Evolutionary conservation across 1,140 invertebrate species (phyloP), one percentile per base, ranked within the genome.

Genomic region (Maniola jurtina): DNA sequence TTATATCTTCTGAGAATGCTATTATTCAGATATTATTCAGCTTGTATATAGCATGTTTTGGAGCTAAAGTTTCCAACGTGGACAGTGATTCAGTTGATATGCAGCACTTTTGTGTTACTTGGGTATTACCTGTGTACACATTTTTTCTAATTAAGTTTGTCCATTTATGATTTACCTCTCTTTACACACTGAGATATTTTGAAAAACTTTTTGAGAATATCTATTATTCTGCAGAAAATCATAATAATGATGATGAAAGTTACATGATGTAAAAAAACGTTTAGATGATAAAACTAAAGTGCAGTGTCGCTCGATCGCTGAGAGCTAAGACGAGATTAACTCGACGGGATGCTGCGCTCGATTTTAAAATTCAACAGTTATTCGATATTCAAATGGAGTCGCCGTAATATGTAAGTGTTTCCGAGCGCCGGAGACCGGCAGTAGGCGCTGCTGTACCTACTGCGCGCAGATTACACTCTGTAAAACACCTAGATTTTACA

Each of bases 331-430:
- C 48, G 52, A 55, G 52, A 55, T 33, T 34, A 55, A 34, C 33
- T 34, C 52, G 52, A 55, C 34, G 42, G 6, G 60, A 8, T 25
- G 59, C 59, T 36, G 58, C 45, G 40, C 35, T 42, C 16, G 47
- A 61, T 54, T 58, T 65, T 59, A 50, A 52, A 33, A 59, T 59
- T 52, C 35, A 59, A 54, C 36, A 38, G 63, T 58, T 59, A 59
- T 35, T 65, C 45, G 16, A 65, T 65, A 59, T 65, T 59, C 54
- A 65, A 65, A 42, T 58, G 15, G 14, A 35, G 25, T 54, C 35
- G 6, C 38, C 35, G 35, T 40, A 16, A 58, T 58, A 34, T 34
- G 25, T 55, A 35, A 35, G 34, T 55, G 54, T 35, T 33, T 34
- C n/a, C 13, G 35, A 58, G 56, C 1, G 56, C 9, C n/a, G 11